These are phyloP conservation scores for Psophia crepitans DNA, from an alignment of 2,113 vertebrate species.

Conservation along the genomic window DNA sequence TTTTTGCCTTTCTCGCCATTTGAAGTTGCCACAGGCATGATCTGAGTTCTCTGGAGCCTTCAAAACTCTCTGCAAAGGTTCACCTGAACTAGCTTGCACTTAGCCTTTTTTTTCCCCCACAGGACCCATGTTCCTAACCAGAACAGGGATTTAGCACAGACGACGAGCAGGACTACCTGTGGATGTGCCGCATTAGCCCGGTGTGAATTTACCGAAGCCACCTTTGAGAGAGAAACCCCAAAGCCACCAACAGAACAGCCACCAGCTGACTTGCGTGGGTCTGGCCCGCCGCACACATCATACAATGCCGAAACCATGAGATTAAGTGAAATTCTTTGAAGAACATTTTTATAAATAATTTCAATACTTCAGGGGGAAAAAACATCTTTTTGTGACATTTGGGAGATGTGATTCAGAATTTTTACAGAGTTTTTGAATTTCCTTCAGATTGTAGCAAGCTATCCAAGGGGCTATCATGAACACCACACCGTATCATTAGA, in stretches of 20 bases:
- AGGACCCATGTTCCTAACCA: not conserved
- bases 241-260: not conserved
- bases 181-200: not conserved
- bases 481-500: not conserved
- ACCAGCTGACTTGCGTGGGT: not conserved
- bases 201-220: fast-evolving
- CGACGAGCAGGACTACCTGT: not conserved
- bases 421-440: not conserved
- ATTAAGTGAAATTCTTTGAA: not conserved
- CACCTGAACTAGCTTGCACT: not conserved
- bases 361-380: not conserved
- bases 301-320: not conserved
- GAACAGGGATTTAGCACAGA: not conserved
- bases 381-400: not conserved
- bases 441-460: not conserved
- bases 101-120: too few species aligned
- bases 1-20: not conserved
- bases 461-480: not conserved
- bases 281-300: not conserved
- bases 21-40: not conserved
- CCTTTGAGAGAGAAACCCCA: not conserved
- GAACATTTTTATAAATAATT: not conserved
- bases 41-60: not conserved
- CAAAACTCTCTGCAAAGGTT: not conserved
- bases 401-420: not conserved